phyloP scores from a whole-genome alignment of 92 coral and sea anemone genomes.

The Epizoanthus ramosus region DNA sequence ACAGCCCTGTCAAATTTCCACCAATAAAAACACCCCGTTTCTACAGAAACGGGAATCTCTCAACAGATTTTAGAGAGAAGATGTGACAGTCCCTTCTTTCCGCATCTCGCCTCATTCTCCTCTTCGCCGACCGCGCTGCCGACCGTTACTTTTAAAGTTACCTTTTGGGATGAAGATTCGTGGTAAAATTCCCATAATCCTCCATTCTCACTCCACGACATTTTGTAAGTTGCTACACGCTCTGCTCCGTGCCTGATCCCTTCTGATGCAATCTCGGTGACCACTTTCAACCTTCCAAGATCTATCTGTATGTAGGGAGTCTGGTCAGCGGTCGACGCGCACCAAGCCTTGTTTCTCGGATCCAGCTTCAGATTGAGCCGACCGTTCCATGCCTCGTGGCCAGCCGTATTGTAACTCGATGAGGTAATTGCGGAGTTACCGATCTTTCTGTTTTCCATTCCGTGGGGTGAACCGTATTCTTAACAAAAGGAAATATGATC shows the following conservation, averaged over 20 bases:
- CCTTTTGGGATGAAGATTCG: slow-evolving; percentile 11
- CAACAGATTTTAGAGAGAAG: no score
- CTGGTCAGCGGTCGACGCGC: slow-evolving; percentile 42
- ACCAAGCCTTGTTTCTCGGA: slow-evolving; percentile 47
- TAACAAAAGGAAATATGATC: no score
- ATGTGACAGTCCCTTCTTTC: no score
- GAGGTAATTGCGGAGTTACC: slow-evolving; percentile 51
- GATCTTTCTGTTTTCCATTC: slow-evolving; percentile 48
- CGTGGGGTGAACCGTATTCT: slow-evolving; percentile 30
- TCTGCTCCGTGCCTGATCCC: slow-evolving; percentile 21
- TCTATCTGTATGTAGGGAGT: slow-evolving; percentile 50
- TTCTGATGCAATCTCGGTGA: slow-evolving; percentile 51
- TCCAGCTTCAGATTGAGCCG: slow-evolving; percentile 39
- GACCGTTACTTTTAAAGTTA: not conserved
- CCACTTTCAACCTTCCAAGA: slow-evolving; percentile 49
- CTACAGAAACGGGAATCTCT: no score
- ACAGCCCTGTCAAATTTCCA: no score
- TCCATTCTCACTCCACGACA: slow-evolving; percentile 60
- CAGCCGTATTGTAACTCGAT: slow-evolving; percentile 47
- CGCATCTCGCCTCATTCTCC: no score
- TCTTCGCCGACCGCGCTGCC: no score
- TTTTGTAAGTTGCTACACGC: slow-evolving; percentile 35
- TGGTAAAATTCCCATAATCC: slow-evolving; percentile 49
- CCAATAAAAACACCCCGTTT: no score
- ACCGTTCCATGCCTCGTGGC: slow-evolving; percentile 48